Percentiles rank a stretch among this genome's conserved stretches.
These are phyloP conservation scores for Sarcophaga carnaria DNA, from an alignment of 2,888 invertebrate genomes.

Conservation along the genomic window DNA sequence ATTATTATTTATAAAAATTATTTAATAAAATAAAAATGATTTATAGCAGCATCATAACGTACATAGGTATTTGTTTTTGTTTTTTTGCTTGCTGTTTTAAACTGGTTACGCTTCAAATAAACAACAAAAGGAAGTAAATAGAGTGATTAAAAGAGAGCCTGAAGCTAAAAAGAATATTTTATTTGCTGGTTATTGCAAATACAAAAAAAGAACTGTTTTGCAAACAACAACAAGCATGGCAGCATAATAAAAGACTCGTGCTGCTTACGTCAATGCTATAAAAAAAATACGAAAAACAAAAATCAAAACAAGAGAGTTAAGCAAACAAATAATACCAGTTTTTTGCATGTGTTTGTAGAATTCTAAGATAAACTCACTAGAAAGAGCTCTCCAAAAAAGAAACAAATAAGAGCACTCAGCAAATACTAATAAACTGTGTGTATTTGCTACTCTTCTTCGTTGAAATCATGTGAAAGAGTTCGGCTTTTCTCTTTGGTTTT, in stretches of 20 bases:
- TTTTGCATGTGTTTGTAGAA: no score
- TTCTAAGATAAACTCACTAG: no score
- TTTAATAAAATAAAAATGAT: no score
- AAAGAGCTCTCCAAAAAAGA: no score
- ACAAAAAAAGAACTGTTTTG: background rate
- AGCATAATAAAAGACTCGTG: background rate
- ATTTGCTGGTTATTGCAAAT: background rate
- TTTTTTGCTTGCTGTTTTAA: constrained; percentile 4
- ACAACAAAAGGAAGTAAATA: background rate
- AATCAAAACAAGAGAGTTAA: background rate
- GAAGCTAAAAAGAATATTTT: background rate
- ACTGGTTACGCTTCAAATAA: background rate
- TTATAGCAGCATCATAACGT: background rate
- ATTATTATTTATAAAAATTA: no score
- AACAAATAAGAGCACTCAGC: no score
- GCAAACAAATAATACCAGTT: background rate
- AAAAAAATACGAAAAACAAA: background rate
- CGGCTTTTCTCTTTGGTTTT: no score
- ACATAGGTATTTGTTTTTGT: background rate
- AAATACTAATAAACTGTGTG: no score
- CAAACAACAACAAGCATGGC: background rate
- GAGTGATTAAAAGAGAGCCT: background rate
- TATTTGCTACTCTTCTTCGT: no score
- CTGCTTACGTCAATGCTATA: background rate
- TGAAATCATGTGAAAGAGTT: no score